phyloP scores from a whole-genome alignment of 2,113 vertebrate genomes.

The Xenus cinereus region DNA sequence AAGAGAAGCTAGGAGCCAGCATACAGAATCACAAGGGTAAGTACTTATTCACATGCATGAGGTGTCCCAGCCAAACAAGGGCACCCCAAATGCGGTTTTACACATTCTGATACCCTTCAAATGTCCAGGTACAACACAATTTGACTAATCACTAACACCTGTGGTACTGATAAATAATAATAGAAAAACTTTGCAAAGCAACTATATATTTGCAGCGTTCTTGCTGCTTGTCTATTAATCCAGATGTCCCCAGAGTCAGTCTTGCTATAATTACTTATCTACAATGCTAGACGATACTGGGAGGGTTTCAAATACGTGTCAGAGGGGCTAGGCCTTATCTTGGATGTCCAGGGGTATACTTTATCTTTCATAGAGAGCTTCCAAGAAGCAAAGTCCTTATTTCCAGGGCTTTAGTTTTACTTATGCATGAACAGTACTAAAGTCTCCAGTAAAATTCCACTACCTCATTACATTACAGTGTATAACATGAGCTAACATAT shows the following conservation, averaged over 20 bases:
- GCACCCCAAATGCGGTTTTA: too few relatives aligned
- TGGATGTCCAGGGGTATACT: not conserved
- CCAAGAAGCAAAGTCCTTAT: not conserved
- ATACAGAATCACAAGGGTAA: too few relatives aligned
- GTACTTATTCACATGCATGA: too few relatives aligned
- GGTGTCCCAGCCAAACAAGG: too few relatives aligned
- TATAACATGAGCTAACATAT: not conserved
- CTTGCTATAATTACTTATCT: not conserved
- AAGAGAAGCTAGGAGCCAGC: too few relatives aligned
- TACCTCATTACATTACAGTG: not conserved
- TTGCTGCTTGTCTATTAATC: too few relatives aligned
- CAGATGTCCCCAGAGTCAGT: not conserved
- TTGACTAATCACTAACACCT: too few relatives aligned
- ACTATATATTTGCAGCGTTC: too few relatives aligned
- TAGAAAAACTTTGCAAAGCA: too few relatives aligned
- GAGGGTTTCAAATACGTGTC: not conserved
- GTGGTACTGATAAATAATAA: too few relatives aligned
- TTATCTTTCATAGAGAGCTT: not conserved
- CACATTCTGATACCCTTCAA: too few relatives aligned
- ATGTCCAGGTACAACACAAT: too few relatives aligned
- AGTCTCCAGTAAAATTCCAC: not conserved
- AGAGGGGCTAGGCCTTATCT: not conserved
- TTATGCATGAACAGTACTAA: not conserved
- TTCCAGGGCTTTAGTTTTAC: not conserved
- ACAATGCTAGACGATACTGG: rapidly evolving